phyloP scores from a whole-genome alignment of 2,797 vertebrate genomes.

The Pseudochromis fuscus region DNA sequence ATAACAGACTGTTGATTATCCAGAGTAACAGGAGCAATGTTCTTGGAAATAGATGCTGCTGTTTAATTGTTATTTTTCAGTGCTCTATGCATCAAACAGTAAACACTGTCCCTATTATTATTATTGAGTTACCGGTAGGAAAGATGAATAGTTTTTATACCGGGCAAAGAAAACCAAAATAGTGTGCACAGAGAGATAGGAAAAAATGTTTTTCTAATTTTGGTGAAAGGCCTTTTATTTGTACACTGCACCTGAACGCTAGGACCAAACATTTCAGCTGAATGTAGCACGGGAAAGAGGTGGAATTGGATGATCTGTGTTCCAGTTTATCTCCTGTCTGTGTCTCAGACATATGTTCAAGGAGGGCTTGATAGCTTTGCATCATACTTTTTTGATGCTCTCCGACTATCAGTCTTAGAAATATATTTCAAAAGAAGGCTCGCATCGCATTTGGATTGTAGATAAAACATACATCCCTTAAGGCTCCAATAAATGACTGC shows the following conservation, averaged over 20 bases:
- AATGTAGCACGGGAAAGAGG: constrained; percentile 7
- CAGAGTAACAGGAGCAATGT: not conserved
- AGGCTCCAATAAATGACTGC: constrained; percentile 49
- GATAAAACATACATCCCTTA: constrained; percentile 55
- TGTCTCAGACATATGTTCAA: constrained; percentile 40
- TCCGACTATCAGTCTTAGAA: constrained; percentile 43
- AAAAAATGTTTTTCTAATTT: not conserved
- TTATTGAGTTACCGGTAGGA: not conserved
- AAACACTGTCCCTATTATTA: no score
- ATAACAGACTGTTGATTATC: not conserved
- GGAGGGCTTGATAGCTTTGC: constrained; percentile 44
- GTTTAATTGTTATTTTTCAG: not conserved
- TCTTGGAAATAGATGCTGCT: constrained; percentile 20
- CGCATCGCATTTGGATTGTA: constrained; percentile 40
- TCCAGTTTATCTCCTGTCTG: constrained; percentile 29
- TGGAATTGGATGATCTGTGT: constrained; percentile 27
- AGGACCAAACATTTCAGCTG: not conserved
- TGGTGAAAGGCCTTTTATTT: constrained; percentile 3
- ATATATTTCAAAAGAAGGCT: constrained; percentile 53
- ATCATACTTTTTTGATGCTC: constrained; percentile 37
- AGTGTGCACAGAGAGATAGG: not conserved
- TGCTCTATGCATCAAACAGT: no score
- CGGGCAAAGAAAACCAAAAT: not conserved
- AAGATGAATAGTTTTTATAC: not conserved
- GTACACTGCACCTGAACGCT: not conserved